A percentile compares a stretch with the other conserved stretches of the same genome.
These are phyloP conservation scores for Hippocampus kuda DNA, from an alignment of 2,797 vertebrate genomes.

Conservation along the genomic window DNA sequence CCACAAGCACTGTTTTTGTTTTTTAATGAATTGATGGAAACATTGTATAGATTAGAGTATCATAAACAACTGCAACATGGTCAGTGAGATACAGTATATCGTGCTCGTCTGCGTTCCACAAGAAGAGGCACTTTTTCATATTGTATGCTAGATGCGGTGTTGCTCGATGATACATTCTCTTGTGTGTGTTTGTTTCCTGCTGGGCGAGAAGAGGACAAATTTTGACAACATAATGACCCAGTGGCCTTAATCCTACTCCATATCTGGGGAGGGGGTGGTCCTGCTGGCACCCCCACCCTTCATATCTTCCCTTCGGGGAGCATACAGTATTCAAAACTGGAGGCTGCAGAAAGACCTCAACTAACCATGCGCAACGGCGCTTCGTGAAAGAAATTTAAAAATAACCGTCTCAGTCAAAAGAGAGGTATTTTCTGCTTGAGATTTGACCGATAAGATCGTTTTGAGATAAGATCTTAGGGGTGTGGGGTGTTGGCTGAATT, in stretches of 20 bases:
- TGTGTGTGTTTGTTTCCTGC: slow-evolving; percentile 26
- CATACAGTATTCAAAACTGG: slow-evolving; percentile 9
- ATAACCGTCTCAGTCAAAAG: neutral
- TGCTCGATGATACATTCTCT: slow-evolving; percentile 32
- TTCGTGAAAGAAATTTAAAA: neutral
- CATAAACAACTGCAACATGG: neutral
- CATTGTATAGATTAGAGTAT: neutral
- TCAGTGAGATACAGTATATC: neutral
- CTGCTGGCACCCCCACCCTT: slow-evolving; percentile 20
- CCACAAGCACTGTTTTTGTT: too few relatives aligned
- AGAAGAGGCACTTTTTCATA: neutral
- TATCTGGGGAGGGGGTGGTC: slow-evolving; percentile 39
- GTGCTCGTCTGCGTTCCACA: neutral
- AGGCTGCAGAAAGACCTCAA: neutral
- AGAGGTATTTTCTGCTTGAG: neutral
- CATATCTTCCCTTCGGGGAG: slow-evolving; percentile 19
- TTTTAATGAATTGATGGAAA: neutral
- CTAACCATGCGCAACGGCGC: neutral
- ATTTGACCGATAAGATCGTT: slow-evolving; percentile 1
- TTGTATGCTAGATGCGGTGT: slow-evolving; percentile 10
- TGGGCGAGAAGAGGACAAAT: slow-evolving; percentile 36
- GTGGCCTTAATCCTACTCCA: slow-evolving; percentile 59
- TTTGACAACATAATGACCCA: slow-evolving; percentile 58
- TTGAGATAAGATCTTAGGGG: neutral
- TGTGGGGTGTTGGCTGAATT: neutral